Percentiles rank a stretch among this genome's conserved stretches.
phyloP scores from a whole-genome alignment of 2,113 vertebrate species.

The Anser brachyrhynchus region DNA sequence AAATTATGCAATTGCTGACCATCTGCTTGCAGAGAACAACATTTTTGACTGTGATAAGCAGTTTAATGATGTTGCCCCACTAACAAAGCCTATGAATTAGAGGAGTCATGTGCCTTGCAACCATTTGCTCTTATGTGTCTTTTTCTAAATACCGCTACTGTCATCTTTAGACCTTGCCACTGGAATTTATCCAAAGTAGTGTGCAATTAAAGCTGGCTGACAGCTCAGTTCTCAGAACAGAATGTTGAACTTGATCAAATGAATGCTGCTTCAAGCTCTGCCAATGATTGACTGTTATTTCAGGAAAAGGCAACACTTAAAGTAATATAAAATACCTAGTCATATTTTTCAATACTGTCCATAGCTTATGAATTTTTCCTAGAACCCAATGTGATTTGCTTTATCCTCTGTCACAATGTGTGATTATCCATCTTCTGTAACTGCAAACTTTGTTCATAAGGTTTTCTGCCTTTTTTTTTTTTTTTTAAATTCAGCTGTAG shows the following conservation, averaged over 20 bases:
- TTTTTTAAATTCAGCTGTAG: not conserved
- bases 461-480: not conserved
- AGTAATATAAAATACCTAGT: not conserved
- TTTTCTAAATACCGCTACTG: slow-evolving; percentile 9
- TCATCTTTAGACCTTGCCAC: not conserved
- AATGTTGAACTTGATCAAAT: not conserved
- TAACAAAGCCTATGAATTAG: not conserved
- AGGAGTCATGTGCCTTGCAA: not conserved
- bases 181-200: not conserved
- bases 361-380: not conserved
- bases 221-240: not conserved
- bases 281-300: not conserved
- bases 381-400: not conserved
- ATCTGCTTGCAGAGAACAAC: slow-evolving; percentile 18
- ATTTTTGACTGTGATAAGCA: not conserved
- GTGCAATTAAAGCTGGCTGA: not conserved
- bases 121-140: not conserved
- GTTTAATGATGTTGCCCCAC: slow-evolving; percentile 8
- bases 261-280: not conserved
- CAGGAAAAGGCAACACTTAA: not conserved
- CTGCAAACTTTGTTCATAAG: not conserved
- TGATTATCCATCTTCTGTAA: not conserved
- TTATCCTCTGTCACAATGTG: not conserved
- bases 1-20: not conserved
- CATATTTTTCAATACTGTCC: not conserved